Base-by-base conservation (phyloP, 1,140 invertebrate species). In the Diabrotica undecimpunctata region DNA sequence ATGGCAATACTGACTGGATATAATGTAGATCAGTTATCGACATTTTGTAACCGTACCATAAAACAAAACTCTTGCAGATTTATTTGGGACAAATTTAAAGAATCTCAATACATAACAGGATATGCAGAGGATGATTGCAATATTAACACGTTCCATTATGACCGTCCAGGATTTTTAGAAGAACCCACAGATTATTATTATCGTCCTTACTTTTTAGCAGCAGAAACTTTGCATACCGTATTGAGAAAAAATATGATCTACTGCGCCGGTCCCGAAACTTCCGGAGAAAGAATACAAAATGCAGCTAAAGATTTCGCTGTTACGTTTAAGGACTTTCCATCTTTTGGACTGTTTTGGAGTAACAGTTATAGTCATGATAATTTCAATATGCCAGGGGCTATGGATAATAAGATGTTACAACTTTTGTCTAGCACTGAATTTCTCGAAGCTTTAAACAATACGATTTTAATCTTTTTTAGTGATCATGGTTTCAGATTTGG, bases 401-500 rank as follows among this genome's bases (percentile, higher is more conserved):
- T 88, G 74, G 88, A 90, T 65, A 65, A 70, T 0, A 75, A 79
- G 36, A 69, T 87, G 7, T 64, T 78, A 0, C 57, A 73, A 5
- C 87, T 84, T 66, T 81, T 89, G 10, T 64, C 14, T n/a, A 25
- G 65, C 14, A 5, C 41, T 2, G 39, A 56, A 10, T n/a, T 67
- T 9, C n/a, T 7, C n/a, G 14, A 60, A 3, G 13, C 60, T 5
- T 60, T 68, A 35, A 35, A 55, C 0, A 56, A 71, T 62, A 84
- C 86, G 0, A 79, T 83, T 52, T 76, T 86, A 66, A 73, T 96
- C 0, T 87, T 95, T 38, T 80, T 93, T 64, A 93, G 92, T 72
- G 94, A 97, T 74, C 94, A 96, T 76, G 94, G 94, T 0, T 87
- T 92, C 71, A 77, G 93, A n/a, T 94, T 87, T 74, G 93, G 93